Evolutionary conservation across 2,113 vertebrate species (phyloP).

Genomic region (Hydrolagus affinis): DNA sequence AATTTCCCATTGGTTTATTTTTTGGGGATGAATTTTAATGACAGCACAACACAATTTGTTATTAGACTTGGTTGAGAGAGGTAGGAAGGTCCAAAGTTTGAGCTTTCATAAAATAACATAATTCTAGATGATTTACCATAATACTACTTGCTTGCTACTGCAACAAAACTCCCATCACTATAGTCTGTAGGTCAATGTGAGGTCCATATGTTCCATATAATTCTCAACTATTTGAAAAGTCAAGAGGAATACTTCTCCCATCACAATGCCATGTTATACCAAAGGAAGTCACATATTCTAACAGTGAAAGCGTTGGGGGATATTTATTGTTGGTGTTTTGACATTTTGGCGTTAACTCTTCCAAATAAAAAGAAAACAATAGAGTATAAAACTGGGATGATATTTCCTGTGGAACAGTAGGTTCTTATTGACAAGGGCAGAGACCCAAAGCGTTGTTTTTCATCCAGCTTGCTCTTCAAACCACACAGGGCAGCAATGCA

Average conservation of each 20-base stretch:
- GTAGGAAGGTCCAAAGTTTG: too few species aligned
- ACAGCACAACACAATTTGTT: too few species aligned
- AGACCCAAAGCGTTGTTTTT: conserved; percentile 16
- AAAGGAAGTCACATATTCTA: neutral
- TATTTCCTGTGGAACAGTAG: neutral
- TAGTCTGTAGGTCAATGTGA: neutral
- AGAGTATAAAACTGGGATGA: neutral
- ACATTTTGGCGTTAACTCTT: neutral
- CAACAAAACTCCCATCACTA: neutral
- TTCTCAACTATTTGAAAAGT: neutral
- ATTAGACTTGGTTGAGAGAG: too few species aligned
- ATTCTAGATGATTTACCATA: neutral
- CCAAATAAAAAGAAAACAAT: neutral
- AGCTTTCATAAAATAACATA: neutral
- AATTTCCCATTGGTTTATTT: too few species aligned
- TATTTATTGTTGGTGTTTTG: neutral
- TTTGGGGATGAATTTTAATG: too few species aligned
- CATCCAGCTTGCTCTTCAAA: neutral
- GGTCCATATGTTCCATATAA: neutral
- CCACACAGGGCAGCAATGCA: neutral
- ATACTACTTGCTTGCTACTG: neutral
- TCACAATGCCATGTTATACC: neutral
- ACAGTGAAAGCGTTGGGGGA: neutral
- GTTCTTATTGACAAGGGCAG: neutral
- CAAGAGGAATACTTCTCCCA: neutral